Evolutionary conservation across 1,140 invertebrate genomes (phyloP).

Genomic region (Diachasmimorpha longicaudata): DNA sequence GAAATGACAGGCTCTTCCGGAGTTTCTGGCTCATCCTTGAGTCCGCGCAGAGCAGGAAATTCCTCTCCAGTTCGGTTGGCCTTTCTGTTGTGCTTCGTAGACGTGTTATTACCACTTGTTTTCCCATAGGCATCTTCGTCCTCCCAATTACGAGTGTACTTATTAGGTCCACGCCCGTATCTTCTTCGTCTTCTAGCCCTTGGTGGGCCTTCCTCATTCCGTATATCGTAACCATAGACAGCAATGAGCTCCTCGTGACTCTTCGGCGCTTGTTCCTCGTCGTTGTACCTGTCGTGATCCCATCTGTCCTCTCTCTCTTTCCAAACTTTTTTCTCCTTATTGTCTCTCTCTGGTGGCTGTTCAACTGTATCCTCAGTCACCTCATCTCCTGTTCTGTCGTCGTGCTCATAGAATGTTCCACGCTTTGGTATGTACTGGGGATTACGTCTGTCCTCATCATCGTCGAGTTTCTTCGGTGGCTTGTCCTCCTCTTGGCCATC

Average conservation of each 20-base stretch:
- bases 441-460: slow-evolving; percentile 94
- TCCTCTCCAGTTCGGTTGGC: slow-evolving; percentile 54
- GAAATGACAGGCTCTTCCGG: slow-evolving; percentile 59
- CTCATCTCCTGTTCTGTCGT: slow-evolving; percentile 84
- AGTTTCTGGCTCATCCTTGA: slow-evolving; percentile 38
- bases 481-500: slow-evolving; percentile 69
- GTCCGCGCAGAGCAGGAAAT: slow-evolving; percentile 53
- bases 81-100: slow-evolving; percentile 37
- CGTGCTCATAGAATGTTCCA: slow-evolving; percentile 96
- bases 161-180: slow-evolving; percentile 91
- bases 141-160: slow-evolving; percentile 91
- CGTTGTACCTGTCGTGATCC: slow-evolving; percentile 90
- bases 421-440: slow-evolving; percentile 96
- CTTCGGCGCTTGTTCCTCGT: slow-evolving; percentile 84
- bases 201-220: slow-evolving; percentile 89
- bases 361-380: slow-evolving; percentile 52
- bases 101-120: slow-evolving; percentile 48
- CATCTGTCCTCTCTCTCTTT: slow-evolving; percentile 77
- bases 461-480: slow-evolving; percentile 76
- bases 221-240: slow-evolving; percentile 93
- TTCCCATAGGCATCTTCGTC: slow-evolving; percentile 84
- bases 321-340: slow-evolving; percentile 67
- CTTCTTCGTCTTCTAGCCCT: slow-evolving; percentile 81
- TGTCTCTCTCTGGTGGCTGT: slow-evolving; percentile 53
- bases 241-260: slow-evolving; percentile 84